Conservation (phyloP, 2,113 vertebrate species). For the Brachypodius melanocephalos region DNA sequence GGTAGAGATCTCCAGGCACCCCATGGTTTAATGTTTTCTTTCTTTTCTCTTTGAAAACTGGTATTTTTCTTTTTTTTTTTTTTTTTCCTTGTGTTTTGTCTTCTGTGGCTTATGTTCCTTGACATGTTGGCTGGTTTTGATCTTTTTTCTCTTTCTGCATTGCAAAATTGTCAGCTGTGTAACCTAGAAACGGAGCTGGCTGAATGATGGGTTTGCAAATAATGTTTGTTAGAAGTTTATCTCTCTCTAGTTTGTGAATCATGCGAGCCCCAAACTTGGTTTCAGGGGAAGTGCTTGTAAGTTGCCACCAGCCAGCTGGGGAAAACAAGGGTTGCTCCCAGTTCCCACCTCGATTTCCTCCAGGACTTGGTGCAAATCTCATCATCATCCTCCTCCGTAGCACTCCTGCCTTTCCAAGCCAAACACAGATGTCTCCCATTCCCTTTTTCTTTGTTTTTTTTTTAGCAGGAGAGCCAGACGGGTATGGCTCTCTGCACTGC, state of each 20-base stretch:
- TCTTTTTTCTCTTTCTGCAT: conserved; percentile 60
- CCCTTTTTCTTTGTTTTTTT: background rate
- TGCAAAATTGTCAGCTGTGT: conserved; percentile 60
- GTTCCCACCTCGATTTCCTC: fast-evolving
- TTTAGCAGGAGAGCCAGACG: background rate
- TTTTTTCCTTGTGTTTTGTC: conserved; percentile 20
- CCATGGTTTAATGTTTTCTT: conserved; percentile 35
- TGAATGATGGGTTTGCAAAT: conserved; percentile 63
- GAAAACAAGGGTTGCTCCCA: background rate
- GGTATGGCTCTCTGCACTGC: background rate
- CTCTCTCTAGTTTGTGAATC: background rate
- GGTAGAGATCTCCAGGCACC: background rate
- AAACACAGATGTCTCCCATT: background rate
- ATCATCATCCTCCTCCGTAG: background rate
- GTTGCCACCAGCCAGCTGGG: background rate
- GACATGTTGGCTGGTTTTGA: conserved; percentile 66
- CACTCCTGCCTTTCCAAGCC: background rate
- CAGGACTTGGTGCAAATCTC: fast-evolving
- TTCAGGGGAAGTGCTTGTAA: background rate
- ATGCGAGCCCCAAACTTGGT: background rate
- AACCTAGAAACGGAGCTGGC: conserved; percentile 46
- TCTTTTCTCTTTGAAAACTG: conserved; percentile 30
- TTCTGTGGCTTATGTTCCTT: conserved; percentile 61
- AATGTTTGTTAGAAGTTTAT: conserved; percentile 55
- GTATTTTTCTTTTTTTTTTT: background rate